Percentiles rank a stretch among this genome's conserved stretches.
These are phyloP conservation scores for Aromia moschata DNA, from an alignment of 2,888 invertebrate genomes.

Conservation along the genomic window DNA sequence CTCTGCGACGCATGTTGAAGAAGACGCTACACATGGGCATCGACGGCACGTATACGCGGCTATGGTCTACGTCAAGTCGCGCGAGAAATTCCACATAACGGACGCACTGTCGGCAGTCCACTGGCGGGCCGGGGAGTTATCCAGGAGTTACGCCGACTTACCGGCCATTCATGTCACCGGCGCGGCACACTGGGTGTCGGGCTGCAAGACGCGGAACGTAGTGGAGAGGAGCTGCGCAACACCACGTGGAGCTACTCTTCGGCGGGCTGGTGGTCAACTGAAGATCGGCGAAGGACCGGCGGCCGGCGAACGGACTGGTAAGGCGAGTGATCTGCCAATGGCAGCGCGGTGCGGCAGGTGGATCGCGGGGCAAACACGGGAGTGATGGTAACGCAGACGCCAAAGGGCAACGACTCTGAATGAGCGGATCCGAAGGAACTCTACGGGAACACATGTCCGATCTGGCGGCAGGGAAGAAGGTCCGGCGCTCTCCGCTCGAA, in stretches of 20 bases:
- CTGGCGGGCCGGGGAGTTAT: slow-evolving; percentile 26
- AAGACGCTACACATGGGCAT: slow-evolving; percentile 47
- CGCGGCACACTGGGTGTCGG: slow-evolving; percentile 2
- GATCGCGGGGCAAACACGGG: slow-evolving; percentile 49
- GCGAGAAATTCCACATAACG: slow-evolving; percentile 50
- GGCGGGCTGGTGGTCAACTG: slow-evolving; percentile 50
- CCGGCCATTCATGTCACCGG: slow-evolving; percentile 35
- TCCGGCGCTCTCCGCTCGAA: background rate
- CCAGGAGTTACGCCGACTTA: slow-evolving; percentile 16
- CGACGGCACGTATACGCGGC: slow-evolving; percentile 31
- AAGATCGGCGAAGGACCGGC: slow-evolving; percentile 43
- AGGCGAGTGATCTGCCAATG: slow-evolving; percentile 57
- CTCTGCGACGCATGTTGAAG: slow-evolving; percentile 42
- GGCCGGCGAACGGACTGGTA: slow-evolving; percentile 49
- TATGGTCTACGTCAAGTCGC: slow-evolving; percentile 42
- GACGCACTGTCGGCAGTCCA: slow-evolving; percentile 45
- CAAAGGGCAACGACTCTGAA: slow-evolving; percentile 58
- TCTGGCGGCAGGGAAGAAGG: slow-evolving; percentile 20
- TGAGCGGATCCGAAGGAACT: slow-evolving; percentile 52
- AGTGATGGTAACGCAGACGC: slow-evolving; percentile 53
- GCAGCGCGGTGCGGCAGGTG: slow-evolving; percentile 58
- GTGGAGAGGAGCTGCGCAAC: background rate
- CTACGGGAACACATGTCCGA: slow-evolving; percentile 50
- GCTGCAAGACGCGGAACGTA: background rate
- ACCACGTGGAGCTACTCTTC: slow-evolving; percentile 28